phyloP scores from a whole-genome alignment of 2,797 vertebrate species.

The Nyctalus aviator region DNA sequence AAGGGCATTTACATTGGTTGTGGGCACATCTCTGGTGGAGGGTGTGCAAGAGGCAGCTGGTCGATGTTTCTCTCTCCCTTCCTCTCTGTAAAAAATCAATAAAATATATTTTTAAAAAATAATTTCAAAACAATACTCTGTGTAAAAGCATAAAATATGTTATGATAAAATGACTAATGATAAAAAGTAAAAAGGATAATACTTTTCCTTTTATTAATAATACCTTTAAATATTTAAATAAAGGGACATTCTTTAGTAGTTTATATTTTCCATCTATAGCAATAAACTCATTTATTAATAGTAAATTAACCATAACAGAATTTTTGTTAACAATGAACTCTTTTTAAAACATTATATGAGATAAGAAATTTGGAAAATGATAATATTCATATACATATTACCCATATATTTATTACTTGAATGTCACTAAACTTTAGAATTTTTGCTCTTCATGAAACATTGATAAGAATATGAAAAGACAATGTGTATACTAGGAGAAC shows the following conservation, averaged over 20 bases:
- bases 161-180: neutral
- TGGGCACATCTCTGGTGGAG: no score
- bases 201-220: neutral
- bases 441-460: neutral
- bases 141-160: neutral
- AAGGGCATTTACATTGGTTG: no score
- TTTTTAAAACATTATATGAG: neutral
- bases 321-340: neutral
- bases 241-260: neutral
- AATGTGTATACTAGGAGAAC: neutral
- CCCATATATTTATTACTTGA: neutral
- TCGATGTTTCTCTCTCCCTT: no score
- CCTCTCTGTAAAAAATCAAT: no score
- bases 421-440: neutral
- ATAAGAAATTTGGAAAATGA: neutral
- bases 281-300: neutral
- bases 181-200: neutral
- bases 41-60: no score
- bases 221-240: conserved; percentile 6
- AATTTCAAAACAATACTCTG: neutral
- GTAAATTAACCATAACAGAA: neutral
- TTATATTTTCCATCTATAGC: neutral
- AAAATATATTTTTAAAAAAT: neutral
- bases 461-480: neutral
- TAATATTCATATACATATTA: neutral